Percentiles rank a stretch among this genome's conserved stretches.
phyloP scores from a whole-genome alignment of 2,797 vertebrate genomes.

The Anguilla pacifica region DNA sequence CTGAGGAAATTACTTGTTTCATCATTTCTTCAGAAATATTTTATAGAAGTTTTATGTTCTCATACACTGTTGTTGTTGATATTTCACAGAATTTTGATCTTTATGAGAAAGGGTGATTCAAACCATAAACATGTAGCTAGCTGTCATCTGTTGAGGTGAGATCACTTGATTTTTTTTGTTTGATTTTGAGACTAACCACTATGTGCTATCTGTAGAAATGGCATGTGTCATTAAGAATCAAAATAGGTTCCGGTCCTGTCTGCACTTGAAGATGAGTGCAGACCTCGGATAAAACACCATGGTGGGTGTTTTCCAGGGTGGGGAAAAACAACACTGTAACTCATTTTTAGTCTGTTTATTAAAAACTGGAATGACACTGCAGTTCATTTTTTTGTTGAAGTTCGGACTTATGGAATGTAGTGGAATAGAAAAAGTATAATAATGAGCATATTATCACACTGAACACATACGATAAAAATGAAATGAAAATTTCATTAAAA shows the following conservation, averaged over 20 bases:
- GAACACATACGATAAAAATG: not conserved
- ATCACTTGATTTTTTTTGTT: not conserved
- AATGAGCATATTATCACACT: not conserved
- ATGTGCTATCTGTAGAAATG: not conserved
- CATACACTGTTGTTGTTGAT: not conserved
- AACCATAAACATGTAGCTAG: not conserved
- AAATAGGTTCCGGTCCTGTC: not conserved
- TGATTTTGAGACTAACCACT: not conserved
- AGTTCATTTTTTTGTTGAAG: not conserved
- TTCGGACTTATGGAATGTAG: not conserved
- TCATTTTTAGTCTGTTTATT: not conserved
- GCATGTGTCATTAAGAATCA: not conserved
- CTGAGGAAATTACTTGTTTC: not conserved
- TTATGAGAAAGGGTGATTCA: not conserved
- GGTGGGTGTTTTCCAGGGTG: not conserved
- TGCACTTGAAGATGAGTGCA: not conserved
- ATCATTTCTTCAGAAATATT: not conserved
- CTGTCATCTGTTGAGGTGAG: not conserved
- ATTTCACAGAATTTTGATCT: not conserved
- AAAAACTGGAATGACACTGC: not conserved
- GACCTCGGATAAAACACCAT: not conserved
- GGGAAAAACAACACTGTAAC: not conserved
- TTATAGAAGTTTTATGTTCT: not conserved
- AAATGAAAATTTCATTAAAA: too few species aligned
- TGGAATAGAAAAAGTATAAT: not conserved